Evolutionary conservation across 2,888 invertebrate genomes (phyloP), one percentile per base, ranked within the genome.

Genomic region (Phengaris arion): DNA sequence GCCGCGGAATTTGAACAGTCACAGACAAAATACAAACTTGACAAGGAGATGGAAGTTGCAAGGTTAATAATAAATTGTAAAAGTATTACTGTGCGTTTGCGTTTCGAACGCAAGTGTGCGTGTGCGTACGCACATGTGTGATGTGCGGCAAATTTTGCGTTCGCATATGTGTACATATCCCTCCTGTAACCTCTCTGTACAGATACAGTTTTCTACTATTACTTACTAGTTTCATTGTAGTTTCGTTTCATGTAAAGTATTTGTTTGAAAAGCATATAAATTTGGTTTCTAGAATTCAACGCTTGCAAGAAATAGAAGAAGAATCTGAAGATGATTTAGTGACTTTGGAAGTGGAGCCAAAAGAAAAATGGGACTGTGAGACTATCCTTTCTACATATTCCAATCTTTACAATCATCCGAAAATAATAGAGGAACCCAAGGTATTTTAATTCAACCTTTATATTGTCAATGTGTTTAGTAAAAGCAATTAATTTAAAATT

Each of bases 361-460:
- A 95, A 80, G 94, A 94, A 81, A 96, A 95, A 86, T 98, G 97
- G 97, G 98, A 99, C 90, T 98, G 98, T 83, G 97, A 98, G 92
- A 97, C 97, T 76, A 96, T 98, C 80, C 91, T 98, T 6, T 97
- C 97, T 35, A 98, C 98, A 0, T 98, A 98, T 86, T 98, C 98
- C 8, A 99, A 96, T 85, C 94, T 97, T 75, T 98, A 98, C 87
- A 99, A 99, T 90, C 98, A 97, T 90, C 99, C 99, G 0, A 97
- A 97, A 86, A 82, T 98, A 45, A 98, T 98, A 74, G 94, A 95
- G 73, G 97, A 97, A 83, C 95, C 96, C 0, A 95, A 94, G 88
- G 96, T 95, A 74, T 15, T 35, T 70, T 35, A 51, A 52, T 54
- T 52, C 0, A 22, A 45, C 70, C 35, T 22, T 22, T 35, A 35